Evolutionary conservation across 2,113 vertebrate species (phyloP).

Genomic region (Petrocephalus zakoni): DNA sequence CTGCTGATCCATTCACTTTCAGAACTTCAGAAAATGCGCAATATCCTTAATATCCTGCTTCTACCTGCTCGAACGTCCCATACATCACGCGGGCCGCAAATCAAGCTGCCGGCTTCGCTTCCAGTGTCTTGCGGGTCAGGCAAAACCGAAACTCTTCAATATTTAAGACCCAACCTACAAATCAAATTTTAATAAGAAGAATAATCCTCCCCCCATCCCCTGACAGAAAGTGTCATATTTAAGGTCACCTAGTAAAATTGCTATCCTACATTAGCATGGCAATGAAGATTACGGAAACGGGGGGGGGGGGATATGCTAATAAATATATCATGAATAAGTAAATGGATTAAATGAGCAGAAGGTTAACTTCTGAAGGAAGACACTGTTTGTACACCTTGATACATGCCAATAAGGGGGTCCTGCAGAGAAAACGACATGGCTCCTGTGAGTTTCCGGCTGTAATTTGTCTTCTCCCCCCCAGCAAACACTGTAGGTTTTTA

Average conservation of each 20-base stretch:
- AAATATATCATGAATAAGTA: not conserved
- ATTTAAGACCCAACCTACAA: slow-evolving; percentile 13
- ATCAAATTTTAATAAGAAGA: slow-evolving; percentile 20
- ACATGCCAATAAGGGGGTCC: not conserved
- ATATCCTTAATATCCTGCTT: not conserved
- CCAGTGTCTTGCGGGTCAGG: not conserved
- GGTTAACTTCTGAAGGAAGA: not conserved
- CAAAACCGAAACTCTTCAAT: slow-evolving; percentile 6
- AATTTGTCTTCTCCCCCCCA: not conserved
- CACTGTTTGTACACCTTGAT: not conserved
- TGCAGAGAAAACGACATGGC: not conserved
- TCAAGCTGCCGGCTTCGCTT: not conserved
- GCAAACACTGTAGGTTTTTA: not conserved
- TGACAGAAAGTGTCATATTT: slow-evolving; percentile 6
- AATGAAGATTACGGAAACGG: not conserved
- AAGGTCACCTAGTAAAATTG: slow-evolving; percentile 10
- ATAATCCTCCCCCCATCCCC: not conserved
- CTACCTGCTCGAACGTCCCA: not conserved
- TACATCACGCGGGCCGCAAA: not conserved
- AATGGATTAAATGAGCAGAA: not conserved
- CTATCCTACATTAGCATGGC: not conserved
- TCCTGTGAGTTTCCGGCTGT: not conserved
- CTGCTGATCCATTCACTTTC: not conserved
- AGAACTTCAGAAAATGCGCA: not conserved
- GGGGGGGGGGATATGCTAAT: not conserved